Conservation (phyloP, 2,113 vertebrate genomes). For the Capreolus pygargus region DNA sequence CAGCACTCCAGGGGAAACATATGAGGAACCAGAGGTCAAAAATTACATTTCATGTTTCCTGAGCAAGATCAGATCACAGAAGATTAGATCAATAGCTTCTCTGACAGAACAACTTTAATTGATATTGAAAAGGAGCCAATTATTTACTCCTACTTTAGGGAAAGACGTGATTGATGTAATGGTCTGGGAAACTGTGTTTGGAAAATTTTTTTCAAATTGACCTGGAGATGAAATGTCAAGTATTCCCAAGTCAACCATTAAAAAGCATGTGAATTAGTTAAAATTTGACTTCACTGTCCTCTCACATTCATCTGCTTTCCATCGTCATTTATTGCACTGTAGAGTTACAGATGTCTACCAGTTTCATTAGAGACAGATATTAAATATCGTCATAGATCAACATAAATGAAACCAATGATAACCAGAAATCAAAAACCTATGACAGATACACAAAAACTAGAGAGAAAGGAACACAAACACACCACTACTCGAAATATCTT, state of each 20-base stretch:
- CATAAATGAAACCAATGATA: neutral
- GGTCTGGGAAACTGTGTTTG: neutral
- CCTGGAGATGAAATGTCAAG: neutral
- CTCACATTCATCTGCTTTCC: neutral
- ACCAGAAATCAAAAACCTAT: neutral
- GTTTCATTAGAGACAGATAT: neutral
- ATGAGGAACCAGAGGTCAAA: neutral
- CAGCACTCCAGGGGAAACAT: neutral
- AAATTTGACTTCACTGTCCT: neutral
- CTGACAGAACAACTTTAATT: conserved; percentile 18
- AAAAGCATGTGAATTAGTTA: neutral
- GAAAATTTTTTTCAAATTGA: neutral
- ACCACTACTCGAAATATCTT: neutral
- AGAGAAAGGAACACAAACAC: neutral
- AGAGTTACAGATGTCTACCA: neutral
- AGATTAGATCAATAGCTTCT: neutral
- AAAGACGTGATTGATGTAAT: neutral
- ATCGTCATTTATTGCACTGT: neutral
- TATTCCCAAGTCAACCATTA: neutral
- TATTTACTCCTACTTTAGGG: conserved; percentile 21
- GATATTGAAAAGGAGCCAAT: conserved; percentile 35
- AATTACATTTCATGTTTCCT: neutral
- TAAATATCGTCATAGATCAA: neutral
- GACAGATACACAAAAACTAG: neutral
- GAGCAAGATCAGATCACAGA: conserved; percentile 21